phyloP scores from a whole-genome alignment of 2,797 vertebrate species.

The Microctenopoma stevenorrisi region DNA sequence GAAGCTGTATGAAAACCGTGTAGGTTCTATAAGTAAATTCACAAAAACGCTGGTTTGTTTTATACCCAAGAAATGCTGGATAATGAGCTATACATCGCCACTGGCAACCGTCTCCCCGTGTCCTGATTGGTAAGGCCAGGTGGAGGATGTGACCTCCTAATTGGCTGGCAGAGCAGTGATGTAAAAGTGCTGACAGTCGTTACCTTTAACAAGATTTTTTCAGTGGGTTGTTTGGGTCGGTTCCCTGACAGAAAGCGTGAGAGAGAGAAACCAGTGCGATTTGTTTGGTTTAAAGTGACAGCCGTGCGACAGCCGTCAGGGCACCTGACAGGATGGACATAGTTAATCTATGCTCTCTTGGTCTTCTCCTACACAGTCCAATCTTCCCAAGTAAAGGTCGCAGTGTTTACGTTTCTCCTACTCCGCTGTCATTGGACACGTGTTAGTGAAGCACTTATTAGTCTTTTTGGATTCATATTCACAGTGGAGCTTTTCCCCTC shows the following conservation, averaged over 20 bases:
- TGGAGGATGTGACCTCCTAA: neutral
- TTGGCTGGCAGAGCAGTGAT: slow-evolving; percentile 1
- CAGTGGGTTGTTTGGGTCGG: neutral
- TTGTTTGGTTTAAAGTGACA: slow-evolving; percentile 41
- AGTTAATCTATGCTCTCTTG: slow-evolving; percentile 24
- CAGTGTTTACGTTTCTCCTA: slow-evolving; percentile 25
- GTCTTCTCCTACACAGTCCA: slow-evolving; percentile 15
- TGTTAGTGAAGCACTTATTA: slow-evolving; percentile 56
- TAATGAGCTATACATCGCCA: neutral
- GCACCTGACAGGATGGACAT: slow-evolving; percentile 25
- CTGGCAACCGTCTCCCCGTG: neutral
- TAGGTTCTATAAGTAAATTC: neutral
- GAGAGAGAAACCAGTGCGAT: neutral
- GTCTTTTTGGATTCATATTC: slow-evolving; percentile 29
- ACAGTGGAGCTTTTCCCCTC: slow-evolving; percentile 32
- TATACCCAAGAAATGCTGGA: neutral
- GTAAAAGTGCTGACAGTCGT: neutral
- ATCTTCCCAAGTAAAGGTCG: slow-evolving; percentile 56
- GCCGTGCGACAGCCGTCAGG: slow-evolving; percentile 38
- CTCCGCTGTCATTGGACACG: slow-evolving; percentile 35
- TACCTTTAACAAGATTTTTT: neutral
- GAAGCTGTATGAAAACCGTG: neutral
- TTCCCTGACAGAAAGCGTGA: neutral
- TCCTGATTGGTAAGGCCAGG: neutral
- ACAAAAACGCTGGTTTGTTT: neutral